Conservation (phyloP, 2,888 invertebrate genomes). For the Drosophila aldrichi region DNA sequence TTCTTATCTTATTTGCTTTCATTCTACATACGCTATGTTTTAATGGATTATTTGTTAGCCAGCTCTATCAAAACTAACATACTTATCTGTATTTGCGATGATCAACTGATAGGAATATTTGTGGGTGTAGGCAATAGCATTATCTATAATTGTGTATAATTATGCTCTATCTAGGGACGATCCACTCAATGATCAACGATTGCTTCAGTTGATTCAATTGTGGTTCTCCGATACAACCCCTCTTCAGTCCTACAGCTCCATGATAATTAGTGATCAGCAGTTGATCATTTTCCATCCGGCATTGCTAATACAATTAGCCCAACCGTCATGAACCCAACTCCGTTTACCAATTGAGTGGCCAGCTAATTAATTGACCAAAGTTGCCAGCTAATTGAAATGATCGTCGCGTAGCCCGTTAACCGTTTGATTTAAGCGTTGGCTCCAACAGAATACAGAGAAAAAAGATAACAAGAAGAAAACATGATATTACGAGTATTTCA, state of each 20-base stretch:
- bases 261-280: slow-evolving; percentile 3
- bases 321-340: slow-evolving; percentile 1
- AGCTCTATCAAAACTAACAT: not conserved
- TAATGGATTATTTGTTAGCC: not conserved
- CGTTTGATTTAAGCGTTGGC: slow-evolving; percentile 61
- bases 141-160: too few species aligned
- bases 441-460: slow-evolving; percentile 3
- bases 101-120: not conserved
- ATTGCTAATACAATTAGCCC: slow-evolving; percentile 18
- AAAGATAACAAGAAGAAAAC: slow-evolving; percentile 12
- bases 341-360: slow-evolving; percentile 13
- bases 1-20: not conserved
- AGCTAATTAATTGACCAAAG: slow-evolving; percentile 52
- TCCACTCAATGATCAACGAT: not conserved
- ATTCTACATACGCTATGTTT: not conserved
- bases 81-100: not conserved
- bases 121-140: too few species aligned
- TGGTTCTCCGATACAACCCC: too few species aligned
- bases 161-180: too few species aligned
- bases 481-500: slow-evolving; percentile 63
- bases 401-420: slow-evolving; percentile 66
- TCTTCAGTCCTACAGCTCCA: not conserved
- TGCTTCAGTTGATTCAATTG: not conserved
- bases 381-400: slow-evolving; percentile 71
- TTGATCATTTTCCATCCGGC: slow-evolving; percentile 13